Evolutionary conservation across 2,888 invertebrate species (phyloP), one percentile per base, ranked within the genome.

Genomic region (Epistrophe grossulariae): DNA sequence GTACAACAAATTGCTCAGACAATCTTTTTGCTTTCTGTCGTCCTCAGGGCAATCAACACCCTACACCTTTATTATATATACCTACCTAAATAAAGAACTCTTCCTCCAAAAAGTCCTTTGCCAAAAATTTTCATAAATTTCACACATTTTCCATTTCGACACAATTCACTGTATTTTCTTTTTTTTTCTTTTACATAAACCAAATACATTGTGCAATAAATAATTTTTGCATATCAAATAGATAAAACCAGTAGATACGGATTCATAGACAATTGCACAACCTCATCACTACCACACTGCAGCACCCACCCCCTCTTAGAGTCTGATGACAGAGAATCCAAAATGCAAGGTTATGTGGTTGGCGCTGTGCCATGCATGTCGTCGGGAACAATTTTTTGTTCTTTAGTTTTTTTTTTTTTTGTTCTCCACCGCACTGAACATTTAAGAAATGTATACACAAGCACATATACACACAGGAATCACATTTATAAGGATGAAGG

Each of bases 71-170:
- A 17, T 38, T 38, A 19, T n/a, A n/a, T n/a, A n/a, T n/a, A n/a
- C n/a, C n/a, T n/a, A n/a, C n/a, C n/a, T 10, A 35, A 11, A 64
- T 24, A 2, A 57, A 72, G 24, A 17, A 64, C 62, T 40, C 52
- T 59, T 17, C 24, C 19, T 78, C 40, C 11, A 24, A 78, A 68
- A 62, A 60, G 64, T 79, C 74, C 74, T 78, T 82, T 78, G 81
- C 78, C 77, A 82, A 68, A 83, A 83, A 83, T 83, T 87, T 79
- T 76, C 79, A 83, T 70, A 83, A 76, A 79, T 83, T 79, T 83
- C 83, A 79, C 79, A 83, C 82, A 71, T 71, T 74, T 79, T 35
- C 81, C 77, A 68, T 68, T 83, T 79, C 71, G 55, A 55, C 76
- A 77, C 80, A 80, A 72, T 84, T 77, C 72, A 77, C 80, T 72